phyloP scores from a whole-genome alignment of 2,113 vertebrate species.

The Tapirus terrestris region DNA sequence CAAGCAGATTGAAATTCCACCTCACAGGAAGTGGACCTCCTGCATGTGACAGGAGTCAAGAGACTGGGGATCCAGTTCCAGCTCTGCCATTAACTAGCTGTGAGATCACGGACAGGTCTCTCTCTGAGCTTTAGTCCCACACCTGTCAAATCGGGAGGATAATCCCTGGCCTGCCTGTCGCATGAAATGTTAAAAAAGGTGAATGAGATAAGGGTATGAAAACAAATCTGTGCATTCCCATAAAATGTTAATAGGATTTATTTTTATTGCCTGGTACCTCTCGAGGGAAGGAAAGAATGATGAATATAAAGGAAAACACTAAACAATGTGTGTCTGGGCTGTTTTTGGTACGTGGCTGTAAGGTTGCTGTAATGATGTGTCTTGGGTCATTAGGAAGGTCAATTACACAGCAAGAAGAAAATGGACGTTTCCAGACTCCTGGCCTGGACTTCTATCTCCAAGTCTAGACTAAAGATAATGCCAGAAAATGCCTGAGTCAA shows the following conservation, averaged over 20 bases:
- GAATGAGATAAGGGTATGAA: not conserved
- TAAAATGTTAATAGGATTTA: not conserved
- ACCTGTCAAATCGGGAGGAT: not conserved
- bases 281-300: not conserved
- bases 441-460: conserved; percentile 62
- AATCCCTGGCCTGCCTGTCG: not conserved
- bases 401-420: conserved; percentile 31
- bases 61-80: not conserved
- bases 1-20: not conserved
- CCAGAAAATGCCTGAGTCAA: conserved; percentile 65
- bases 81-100: not conserved
- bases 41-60: not conserved
- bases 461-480: conserved; percentile 80
- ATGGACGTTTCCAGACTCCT: conserved; percentile 70
- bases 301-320: not conserved
- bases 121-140: not conserved
- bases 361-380: not conserved
- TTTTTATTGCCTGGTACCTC: conserved; percentile 28
- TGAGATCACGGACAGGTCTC: not conserved
- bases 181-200: not conserved
- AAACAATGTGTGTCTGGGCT: not conserved
- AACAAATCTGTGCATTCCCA: not conserved
- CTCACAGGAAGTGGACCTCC: not conserved
- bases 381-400: conserved; percentile 52
- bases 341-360: not conserved